Evolutionary conservation across 1,140 invertebrate genomes (phyloP).

Genomic region (Tribolium madens): DNA sequence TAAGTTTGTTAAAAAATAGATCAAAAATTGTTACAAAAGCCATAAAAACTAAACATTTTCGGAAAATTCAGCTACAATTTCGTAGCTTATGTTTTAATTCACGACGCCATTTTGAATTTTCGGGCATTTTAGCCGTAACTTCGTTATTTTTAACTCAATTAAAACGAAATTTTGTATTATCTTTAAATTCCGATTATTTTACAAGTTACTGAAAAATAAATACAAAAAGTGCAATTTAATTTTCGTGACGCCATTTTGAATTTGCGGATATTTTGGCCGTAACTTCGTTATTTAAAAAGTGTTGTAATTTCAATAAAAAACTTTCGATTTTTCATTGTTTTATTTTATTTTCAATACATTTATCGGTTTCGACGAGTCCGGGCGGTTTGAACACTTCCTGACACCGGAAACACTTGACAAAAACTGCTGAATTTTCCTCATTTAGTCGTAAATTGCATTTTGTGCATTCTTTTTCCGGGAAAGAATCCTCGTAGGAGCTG

Average conservation of each 20-base stretch:
- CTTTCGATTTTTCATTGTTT: neutral
- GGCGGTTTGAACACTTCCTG: neutral
- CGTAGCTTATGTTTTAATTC: neutral
- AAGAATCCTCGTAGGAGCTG: conserved; percentile 3
- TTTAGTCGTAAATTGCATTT: neutral
- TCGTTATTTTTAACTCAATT: too few relatives aligned
- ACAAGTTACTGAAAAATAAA: too few relatives aligned
- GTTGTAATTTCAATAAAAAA: neutral
- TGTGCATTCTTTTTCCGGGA: neutral
- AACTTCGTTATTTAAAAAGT: too few relatives aligned
- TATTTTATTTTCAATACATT: neutral
- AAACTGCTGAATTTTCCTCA: neutral
- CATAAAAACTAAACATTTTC: too few relatives aligned
- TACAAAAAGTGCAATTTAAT: too few relatives aligned
- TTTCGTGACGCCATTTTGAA: too few relatives aligned
- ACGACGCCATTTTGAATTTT: neutral
- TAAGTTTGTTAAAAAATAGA: too few relatives aligned
- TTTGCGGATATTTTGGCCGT: too few relatives aligned
- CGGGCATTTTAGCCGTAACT: neutral
- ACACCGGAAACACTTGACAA: conserved; percentile 10
- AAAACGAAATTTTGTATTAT: too few relatives aligned
- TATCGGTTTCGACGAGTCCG: neutral
- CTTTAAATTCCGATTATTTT: too few relatives aligned
- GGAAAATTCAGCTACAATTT: too few relatives aligned
- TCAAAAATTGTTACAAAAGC: too few relatives aligned